phyloP scores from a whole-genome alignment of 1,140 invertebrate genomes.

The Calliopsis andreniformis region DNA sequence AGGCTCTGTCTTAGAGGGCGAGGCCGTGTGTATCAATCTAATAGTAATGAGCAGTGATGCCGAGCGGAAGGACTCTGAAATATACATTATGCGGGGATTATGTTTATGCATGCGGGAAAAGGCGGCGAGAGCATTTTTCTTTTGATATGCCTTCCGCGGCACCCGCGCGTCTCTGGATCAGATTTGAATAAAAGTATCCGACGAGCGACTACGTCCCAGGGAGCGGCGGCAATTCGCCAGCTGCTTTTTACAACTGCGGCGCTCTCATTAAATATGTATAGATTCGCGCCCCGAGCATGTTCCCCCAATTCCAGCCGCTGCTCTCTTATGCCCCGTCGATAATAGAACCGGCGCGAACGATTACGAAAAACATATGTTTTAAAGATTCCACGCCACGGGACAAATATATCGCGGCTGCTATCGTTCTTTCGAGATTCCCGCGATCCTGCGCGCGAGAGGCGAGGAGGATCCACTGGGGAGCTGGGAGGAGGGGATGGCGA shows the following conservation, averaged over 20 bases:
- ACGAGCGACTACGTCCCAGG: slow-evolving; percentile 33
- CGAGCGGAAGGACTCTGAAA: slow-evolving; percentile 72
- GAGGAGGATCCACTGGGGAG: not conserved
- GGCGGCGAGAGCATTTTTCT: slow-evolving; percentile 76
- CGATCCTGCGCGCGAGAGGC: not conserved
- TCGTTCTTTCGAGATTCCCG: slow-evolving; percentile 26
- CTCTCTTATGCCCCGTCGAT: slow-evolving; percentile 36
- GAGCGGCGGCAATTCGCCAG: slow-evolving; percentile 62
- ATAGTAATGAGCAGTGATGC: slow-evolving; percentile 71
- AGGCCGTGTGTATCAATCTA: slow-evolving; percentile 64
- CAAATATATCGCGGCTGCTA: slow-evolving; percentile 56
- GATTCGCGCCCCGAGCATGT: slow-evolving; percentile 67
- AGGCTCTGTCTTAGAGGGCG: not conserved
- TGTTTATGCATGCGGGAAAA: slow-evolving; percentile 76
- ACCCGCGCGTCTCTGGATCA: slow-evolving; percentile 58
- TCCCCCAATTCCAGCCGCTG: slow-evolving; percentile 48
- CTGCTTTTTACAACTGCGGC: slow-evolving; percentile 71
- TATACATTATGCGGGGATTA: slow-evolving; percentile 75
- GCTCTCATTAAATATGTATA: slow-evolving; percentile 80
- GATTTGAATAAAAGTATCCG: slow-evolving; percentile 78
- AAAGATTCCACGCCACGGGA: slow-evolving; percentile 61
- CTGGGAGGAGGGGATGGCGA: too few relatives aligned
- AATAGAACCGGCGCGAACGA: slow-evolving; percentile 65
- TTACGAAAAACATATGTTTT: slow-evolving; percentile 69
- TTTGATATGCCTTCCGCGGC: slow-evolving; percentile 71